Base-by-base conservation (phyloP, 2,888 invertebrate genomes). In the Pseudeuparius sepicola region DNA sequence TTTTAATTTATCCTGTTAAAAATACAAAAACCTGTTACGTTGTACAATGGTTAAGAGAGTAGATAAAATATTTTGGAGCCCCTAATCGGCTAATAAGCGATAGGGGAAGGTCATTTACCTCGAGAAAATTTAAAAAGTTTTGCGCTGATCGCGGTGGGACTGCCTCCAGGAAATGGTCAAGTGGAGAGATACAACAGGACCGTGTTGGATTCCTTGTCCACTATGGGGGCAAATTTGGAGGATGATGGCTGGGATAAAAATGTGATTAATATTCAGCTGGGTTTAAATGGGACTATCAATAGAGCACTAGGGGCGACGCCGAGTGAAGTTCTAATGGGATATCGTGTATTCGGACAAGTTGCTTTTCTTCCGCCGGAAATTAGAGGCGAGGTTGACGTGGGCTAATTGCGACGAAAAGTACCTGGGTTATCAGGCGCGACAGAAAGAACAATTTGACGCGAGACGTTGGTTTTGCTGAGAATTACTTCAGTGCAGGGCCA, bases 271-370 rank as follows among this genome's bases (percentile, higher is more conserved):
- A 39, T 43, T 20, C 43, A 41, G 20, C 16, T 43, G n/a, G 43
- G 43, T 5, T 14, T 43, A 11, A 35, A 25, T n/a, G n/a, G n/a
- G n/a, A n/a, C n/a, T n/a, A n/a, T n/a, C n/a, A n/a, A n/a, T n/a
- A n/a, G n/a, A n/a, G 41, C 43, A 2, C 17, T 43, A 20, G 41
- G 36, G 10, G 32, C 35, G 16, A 24, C 43, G 9, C 43, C 42
- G 3, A 42, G 43, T 18, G 37, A 45, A 25, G 43, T 34, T 13
- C 32, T 45, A 30, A 26, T 45, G 28, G 45, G 45, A n/a, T 42
- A 36, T 20, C 23, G 43, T 18, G 48, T 48, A 26, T 10, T 33
- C n/a, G 30, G 20, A 14, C 14, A 28, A 27, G 28, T 34, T 12
- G 34, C 34, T 16, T 34, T 27, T 20, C 6, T 10, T 4, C 26